Evolutionary conservation across 2,888 invertebrate genomes (phyloP).

Genomic region (Dermolepida albohirtum): DNA sequence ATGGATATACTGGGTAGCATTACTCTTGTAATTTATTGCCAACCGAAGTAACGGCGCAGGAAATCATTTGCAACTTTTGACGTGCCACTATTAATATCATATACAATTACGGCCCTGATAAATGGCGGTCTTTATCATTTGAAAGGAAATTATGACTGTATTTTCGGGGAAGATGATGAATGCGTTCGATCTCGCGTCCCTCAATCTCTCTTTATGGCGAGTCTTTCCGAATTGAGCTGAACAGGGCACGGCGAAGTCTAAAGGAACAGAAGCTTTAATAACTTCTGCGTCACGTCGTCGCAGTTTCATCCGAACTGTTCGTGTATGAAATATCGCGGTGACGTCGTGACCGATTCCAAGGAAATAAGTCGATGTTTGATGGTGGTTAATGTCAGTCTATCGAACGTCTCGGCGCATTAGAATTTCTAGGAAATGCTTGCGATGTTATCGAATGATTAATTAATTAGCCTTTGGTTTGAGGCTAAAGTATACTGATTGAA

Average conservation of each 20-base stretch:
- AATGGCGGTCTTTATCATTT: conserved; percentile 61
- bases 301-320: neutral
- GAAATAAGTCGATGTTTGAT: conserved; percentile 1
- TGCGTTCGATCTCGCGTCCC: conserved; percentile 51
- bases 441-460: no score
- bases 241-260: neutral
- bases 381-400: conserved; percentile 11
- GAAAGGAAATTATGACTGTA: conserved; percentile 62
- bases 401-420: neutral
- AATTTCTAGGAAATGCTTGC: no score
- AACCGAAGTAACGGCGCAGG: conserved; percentile 52
- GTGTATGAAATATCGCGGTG: conserved; percentile 20
- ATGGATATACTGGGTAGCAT: conserved; percentile 11
- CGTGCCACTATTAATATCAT: conserved; percentile 61
- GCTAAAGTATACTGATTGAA: no score
- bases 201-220: conserved; percentile 23
- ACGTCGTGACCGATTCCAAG: neutral
- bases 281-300: conserved; percentile 15
- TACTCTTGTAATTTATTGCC: conserved; percentile 54
- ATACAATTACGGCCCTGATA: conserved; percentile 60
- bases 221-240: conserved; percentile 1
- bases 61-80: conserved; percentile 62
- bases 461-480: no score
- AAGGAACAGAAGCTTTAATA: conserved; percentile 8
- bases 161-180: conserved; percentile 59